Evolutionary conservation across 2,797 vertebrate genomes (phyloP).

Genomic region (Oreortyx pictus): DNA sequence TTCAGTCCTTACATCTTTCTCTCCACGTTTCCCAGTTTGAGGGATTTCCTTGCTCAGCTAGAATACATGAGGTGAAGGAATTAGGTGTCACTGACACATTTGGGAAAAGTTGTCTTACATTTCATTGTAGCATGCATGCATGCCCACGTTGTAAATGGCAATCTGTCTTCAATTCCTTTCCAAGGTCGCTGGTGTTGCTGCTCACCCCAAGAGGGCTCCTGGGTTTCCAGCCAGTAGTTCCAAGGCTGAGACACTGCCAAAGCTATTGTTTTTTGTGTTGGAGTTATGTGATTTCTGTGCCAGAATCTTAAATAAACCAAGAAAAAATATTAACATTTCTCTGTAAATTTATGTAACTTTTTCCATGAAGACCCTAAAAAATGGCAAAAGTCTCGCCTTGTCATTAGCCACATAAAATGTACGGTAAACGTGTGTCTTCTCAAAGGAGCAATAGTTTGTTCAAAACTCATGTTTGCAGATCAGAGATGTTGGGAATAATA

Average conservation of each 20-base stretch:
- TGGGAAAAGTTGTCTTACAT: not conserved
- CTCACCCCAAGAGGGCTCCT: not conserved
- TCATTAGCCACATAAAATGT: accelerated
- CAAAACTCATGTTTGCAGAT: not conserved
- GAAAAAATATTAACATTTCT: conserved; percentile 69
- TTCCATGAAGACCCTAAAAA: conserved; percentile 64
- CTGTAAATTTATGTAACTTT: conserved; percentile 61
- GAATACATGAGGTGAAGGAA: not conserved
- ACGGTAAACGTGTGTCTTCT: not conserved
- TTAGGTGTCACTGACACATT: not conserved
- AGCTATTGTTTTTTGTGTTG: conserved; percentile 53
- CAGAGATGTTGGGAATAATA: not conserved
- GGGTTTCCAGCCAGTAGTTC: not conserved
- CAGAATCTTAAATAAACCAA: conserved; percentile 62
- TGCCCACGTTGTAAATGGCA: accelerated
- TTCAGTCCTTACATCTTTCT: not conserved
- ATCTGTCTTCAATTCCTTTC: not conserved
- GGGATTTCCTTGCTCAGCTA: not conserved
- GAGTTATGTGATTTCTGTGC: conserved; percentile 53
- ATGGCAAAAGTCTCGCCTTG: conserved; percentile 24
- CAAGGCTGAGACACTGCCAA: conserved; percentile 30
- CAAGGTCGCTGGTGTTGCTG: not conserved
- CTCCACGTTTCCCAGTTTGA: not conserved
- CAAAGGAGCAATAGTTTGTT: not conserved
- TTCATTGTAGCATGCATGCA: not conserved